Evolutionary conservation across 2,113 vertebrate genomes (phyloP).

Genomic region (Pristiophorus japonicus): DNA sequence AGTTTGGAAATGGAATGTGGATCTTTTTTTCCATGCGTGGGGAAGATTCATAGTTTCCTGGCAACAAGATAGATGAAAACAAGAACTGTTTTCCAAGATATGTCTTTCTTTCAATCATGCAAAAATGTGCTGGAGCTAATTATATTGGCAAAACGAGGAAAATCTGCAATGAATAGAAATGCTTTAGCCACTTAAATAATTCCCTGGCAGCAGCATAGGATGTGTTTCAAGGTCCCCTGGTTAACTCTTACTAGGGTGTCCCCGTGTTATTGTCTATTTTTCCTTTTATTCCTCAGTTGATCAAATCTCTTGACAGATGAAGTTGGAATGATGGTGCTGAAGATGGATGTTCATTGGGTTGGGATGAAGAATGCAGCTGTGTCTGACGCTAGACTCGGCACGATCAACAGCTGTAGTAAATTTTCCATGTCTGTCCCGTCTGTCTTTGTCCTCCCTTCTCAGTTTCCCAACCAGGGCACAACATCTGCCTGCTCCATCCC

Average conservation of each 20-base stretch:
- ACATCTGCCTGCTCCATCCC: neutral
- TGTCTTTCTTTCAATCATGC: neutral
- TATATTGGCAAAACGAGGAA: neutral
- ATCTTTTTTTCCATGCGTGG: neutral
- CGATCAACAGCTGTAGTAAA: neutral
- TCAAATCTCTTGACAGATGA: neutral
- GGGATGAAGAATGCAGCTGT: neutral
- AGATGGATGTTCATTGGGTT: neutral
- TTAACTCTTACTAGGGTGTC: neutral
- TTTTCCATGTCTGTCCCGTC: neutral
- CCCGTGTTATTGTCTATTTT: neutral
- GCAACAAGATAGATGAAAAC: neutral
- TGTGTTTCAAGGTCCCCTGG: neutral
- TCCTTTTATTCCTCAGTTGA: neutral
- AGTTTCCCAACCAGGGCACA: neutral
- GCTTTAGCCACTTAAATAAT: neutral
- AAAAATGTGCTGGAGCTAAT: slow-evolving; percentile 19
- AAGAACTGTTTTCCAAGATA: slow-evolving; percentile 19
- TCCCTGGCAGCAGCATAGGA: neutral
- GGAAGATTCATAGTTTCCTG: neutral
- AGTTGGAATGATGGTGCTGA: neutral
- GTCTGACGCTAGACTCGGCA: neutral
- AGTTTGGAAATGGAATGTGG: neutral
- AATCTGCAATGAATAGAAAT: neutral
- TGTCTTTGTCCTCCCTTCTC: neutral